Evolutionary conservation across 2,797 vertebrate species (phyloP).

Genomic region (Trematomus bernacchii): DNA sequence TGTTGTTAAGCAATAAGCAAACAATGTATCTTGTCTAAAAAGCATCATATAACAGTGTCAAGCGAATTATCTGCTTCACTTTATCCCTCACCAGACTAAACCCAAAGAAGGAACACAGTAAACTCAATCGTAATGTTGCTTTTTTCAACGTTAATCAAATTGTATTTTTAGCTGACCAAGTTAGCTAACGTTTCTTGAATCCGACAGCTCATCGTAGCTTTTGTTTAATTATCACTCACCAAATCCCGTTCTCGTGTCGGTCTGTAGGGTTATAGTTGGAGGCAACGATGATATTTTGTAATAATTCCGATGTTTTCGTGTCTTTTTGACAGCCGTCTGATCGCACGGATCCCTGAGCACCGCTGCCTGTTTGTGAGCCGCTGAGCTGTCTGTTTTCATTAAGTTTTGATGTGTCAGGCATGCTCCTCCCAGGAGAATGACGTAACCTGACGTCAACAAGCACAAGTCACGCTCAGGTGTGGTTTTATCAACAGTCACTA

Average conservation of each 20-base stretch:
- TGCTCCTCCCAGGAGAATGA: conserved; percentile 25
- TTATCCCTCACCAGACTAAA: neutral
- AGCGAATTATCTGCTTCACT: neutral
- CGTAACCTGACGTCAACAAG: neutral
- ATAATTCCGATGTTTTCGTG: neutral
- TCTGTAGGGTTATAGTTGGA: neutral
- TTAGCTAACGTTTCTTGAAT: conserved; percentile 7
- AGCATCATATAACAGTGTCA: neutral
- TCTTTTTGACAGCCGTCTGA: neutral
- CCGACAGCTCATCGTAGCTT: conserved; percentile 6
- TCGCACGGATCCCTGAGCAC: neutral
- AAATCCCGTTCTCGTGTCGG: neutral
- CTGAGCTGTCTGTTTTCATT: conserved; percentile 47
- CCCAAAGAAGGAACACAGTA: neutral
- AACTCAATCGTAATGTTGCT: neutral
- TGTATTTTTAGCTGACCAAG: conserved; percentile 12
- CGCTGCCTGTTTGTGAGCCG: neutral
- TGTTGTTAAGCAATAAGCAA: neutral
- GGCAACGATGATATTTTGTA: neutral
- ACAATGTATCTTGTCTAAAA: fast-evolving
- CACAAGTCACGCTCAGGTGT: conserved; percentile 7
- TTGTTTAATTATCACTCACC: conserved; percentile 56
- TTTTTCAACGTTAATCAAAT: neutral
- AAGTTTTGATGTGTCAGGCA: conserved; percentile 57
- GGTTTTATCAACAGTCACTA: neutral